Percentiles rank a stretch among this genome's conserved stretches.
Evolutionary conservation across 2,888 invertebrate species (phyloP).

Genomic region (Onchidella celtica): DNA sequence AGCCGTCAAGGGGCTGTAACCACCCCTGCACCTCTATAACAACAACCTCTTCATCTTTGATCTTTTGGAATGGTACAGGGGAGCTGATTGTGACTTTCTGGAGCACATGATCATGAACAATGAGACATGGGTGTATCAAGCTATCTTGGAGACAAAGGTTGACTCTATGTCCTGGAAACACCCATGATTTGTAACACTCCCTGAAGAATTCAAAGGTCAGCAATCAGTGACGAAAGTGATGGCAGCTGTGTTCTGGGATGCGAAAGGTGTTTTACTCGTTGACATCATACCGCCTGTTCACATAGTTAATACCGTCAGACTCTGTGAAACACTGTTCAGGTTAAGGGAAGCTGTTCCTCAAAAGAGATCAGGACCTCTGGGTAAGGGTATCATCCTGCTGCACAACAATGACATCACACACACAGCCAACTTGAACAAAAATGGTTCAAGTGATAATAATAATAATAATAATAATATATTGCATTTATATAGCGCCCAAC

Average conservation of each 20-base stretch:
- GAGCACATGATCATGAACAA: neutral
- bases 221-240: neutral
- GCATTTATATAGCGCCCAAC: too few relatives aligned
- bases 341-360: neutral
- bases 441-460: neutral
- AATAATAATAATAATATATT: too few relatives aligned
- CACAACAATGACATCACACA: neutral
- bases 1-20: neutral
- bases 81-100: neutral
- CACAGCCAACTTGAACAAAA: neutral
- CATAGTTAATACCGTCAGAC: neutral
- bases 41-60: neutral
- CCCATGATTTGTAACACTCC: neutral
- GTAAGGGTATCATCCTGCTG: too few relatives aligned
- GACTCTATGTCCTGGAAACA: neutral
- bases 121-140: neutral
- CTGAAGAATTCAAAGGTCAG: neutral
- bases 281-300: neutral
- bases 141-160: neutral
- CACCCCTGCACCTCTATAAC: neutral
- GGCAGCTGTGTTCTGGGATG: neutral
- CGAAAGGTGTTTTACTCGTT: neutral
- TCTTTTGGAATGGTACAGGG: neutral
- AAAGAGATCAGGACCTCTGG: neutral
- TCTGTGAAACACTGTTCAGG: neutral